These are phyloP conservation scores for Harlomillsia oculata DNA, from an alignment of 1,140 invertebrate genomes.

Conservation along the genomic window DNA sequence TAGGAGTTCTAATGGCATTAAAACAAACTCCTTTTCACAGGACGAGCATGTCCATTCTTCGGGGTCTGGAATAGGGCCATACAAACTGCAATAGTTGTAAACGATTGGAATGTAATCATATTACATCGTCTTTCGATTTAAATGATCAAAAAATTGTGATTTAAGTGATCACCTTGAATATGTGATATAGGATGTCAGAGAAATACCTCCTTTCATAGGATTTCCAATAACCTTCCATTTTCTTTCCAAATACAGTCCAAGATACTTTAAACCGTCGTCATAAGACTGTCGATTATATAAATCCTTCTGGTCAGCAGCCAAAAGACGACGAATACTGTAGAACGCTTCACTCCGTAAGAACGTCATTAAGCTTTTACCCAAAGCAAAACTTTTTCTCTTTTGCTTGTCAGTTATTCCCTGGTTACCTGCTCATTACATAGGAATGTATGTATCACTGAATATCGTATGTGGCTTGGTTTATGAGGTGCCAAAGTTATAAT, in stretches of 20 bases:
- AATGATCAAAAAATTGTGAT: slow-evolving; percentile 42
- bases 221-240: slow-evolving; percentile 52
- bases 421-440: not conserved
- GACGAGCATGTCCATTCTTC: slow-evolving; percentile 30
- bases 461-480: not conserved
- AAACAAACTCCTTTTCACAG: slow-evolving; percentile 18
- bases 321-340: slow-evolving; percentile 72
- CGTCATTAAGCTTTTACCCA: slow-evolving; percentile 58
- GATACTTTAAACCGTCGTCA: not conserved
- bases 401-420: not conserved
- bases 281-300: slow-evolving; percentile 47
- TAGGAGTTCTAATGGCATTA: slow-evolving; percentile 21
- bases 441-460: not conserved
- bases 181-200: slow-evolving; percentile 68
- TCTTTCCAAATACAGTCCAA: slow-evolving; percentile 51
- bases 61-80: slow-evolving; percentile 23
- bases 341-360: slow-evolving; percentile 66
- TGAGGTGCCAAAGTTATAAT: not conserved
- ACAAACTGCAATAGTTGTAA: slow-evolving; percentile 19
- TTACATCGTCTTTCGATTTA: slow-evolving; percentile 21
- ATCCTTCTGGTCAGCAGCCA: slow-evolving; percentile 75
- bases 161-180: slow-evolving; percentile 65
- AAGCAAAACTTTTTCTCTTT: slow-evolving; percentile 38
- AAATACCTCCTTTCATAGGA: slow-evolving; percentile 69
- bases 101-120: slow-evolving; percentile 3